Evolutionary conservation across 1,140 invertebrate genomes (phyloP).

Genomic region (Penaeus japonicus): DNA sequence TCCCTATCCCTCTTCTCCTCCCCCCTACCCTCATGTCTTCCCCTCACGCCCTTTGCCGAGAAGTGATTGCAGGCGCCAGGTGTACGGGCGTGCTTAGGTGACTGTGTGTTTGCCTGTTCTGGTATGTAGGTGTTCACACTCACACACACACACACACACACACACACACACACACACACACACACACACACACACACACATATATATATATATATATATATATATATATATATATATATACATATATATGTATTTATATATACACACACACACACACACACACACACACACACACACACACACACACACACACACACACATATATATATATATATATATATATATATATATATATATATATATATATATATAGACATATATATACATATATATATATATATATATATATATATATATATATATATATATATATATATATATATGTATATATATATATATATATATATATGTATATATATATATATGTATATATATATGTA

Average conservation of each 20-base stretch:
- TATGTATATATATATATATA: neutral
- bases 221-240: neutral
- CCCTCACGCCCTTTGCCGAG: no score
- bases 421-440: neutral
- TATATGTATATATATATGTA: neutral
- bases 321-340: neutral
- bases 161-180: neutral
- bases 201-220: conserved; percentile 19
- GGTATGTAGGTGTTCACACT: no score
- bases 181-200: neutral
- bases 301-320: conserved; percentile 23
- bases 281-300: neutral
- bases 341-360: neutral
- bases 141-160: no score
- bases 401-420: neutral
- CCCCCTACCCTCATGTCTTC: no score
- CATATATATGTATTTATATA: neutral
- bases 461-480: neutral
- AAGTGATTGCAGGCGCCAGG: no score
- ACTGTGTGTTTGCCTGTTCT: no score
- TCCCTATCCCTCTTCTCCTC: no score
- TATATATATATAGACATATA: no score
- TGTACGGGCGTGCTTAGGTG: no score
- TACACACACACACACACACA: neutral
- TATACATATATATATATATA: neutral